These are phyloP conservation scores for Tortrix viridana DNA, from an alignment of 2,888 invertebrate species.

Conservation along the genomic window DNA sequence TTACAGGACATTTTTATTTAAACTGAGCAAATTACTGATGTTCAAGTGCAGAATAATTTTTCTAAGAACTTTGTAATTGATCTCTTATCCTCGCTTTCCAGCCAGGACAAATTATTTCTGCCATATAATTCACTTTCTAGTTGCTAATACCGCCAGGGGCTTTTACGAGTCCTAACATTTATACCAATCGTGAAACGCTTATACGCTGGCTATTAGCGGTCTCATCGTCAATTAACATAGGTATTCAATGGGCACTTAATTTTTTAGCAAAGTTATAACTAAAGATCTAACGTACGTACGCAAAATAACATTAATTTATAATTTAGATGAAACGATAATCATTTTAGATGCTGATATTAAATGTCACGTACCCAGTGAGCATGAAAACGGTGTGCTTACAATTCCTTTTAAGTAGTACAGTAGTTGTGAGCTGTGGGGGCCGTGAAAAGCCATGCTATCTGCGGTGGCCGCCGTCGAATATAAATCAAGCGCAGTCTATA, in stretches of 20 bases:
- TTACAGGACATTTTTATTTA: too few relatives aligned
- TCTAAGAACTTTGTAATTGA: constrained; percentile 61
- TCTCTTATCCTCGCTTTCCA: constrained; percentile 52
- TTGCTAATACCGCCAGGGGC: constrained; percentile 51
- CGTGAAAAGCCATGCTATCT: constrained; percentile 44
- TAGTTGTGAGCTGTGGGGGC: constrained; percentile 37
- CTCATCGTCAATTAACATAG: not conserved
- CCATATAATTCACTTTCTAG: constrained; percentile 66
- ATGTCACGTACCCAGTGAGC: too few relatives aligned
- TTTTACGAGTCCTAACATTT: constrained; percentile 41
- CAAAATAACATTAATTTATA: too few relatives aligned
- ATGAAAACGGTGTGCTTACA: not conserved
- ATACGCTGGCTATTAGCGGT: not conserved
- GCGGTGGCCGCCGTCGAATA: constrained; percentile 44
- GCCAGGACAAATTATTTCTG: constrained; percentile 60
- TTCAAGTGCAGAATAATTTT: constrained; percentile 50
- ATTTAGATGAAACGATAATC: too few relatives aligned
- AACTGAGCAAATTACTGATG: constrained; percentile 45
- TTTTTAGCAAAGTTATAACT: too few relatives aligned
- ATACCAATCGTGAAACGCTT: not conserved
- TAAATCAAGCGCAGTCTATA: constrained; percentile 54
- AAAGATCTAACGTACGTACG: too few relatives aligned
- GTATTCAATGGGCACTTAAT: too few relatives aligned
- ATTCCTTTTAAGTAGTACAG: constrained; percentile 4
- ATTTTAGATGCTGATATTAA: too few relatives aligned